Base-by-base conservation (phyloP, 2,797 vertebrate genomes). In the Dendrocincla fuliginosa region DNA sequence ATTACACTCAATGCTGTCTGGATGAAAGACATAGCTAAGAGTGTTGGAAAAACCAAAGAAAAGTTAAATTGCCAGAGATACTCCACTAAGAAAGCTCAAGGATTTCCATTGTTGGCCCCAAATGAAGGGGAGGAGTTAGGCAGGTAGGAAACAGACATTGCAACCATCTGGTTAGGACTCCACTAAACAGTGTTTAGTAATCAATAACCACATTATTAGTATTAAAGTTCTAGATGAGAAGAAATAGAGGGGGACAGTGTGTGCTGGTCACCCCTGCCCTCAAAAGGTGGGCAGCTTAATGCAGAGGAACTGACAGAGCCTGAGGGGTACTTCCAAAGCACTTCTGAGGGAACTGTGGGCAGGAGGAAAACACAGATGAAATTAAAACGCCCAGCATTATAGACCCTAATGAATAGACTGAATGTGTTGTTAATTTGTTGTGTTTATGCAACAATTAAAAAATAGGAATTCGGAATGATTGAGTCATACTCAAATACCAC, bases 341-440 rank as follows among this genome's bases (percentile, higher is more conserved):
- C 5, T 71, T 78, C 35, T 22, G 41, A 85, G 20, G 28, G 25
- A 79, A 5, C 30, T 79, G 15, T 60, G 41, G 64, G 30, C 74
- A 52, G 7, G 39, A 42, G 33, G 42, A n/a, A 78, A 90, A 55
- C 11, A 75, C 5, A 55, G 46, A 60, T 65, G 9, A 44, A 76
- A 41, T 39, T 1, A 0, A 4, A 33, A 46, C 20, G 2, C 0
- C 0, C 10, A n/a, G 4, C 30, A 3, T 47, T 84, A 15, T 8
- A 53, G 18, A 46, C 13, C 13, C 5, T 52, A 80, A 24, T 30
- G 11, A 70, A 71, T 46, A 55, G 5, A 11, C 4, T 73, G 30
- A 55, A 37, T 44, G 16, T 76, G 23, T 1, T 74, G 92, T 85
- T 57, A 2, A 28, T 85, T 80, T 83, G 20, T 42, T 53, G 11